Base-by-base conservation (phyloP, 2,797 vertebrate genomes). In the Mallotus villosus region DNA sequence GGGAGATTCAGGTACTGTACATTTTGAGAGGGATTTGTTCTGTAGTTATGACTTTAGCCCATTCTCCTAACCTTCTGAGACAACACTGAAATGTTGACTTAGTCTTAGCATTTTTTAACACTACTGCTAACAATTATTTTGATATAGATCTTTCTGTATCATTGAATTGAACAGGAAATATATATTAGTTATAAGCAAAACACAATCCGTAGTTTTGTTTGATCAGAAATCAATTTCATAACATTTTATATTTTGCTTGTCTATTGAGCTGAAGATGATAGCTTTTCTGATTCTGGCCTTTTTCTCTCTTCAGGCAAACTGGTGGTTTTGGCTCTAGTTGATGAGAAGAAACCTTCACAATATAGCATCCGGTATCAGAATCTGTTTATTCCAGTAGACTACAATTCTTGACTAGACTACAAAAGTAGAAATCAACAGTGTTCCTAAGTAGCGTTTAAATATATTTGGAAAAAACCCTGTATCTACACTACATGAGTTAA, bases 1-100 rank as follows among this genome's bases (percentile, higher is more conserved):
- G 85, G 96, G 96, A 77, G 97, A 99, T 49, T 94, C 95, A 85
- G 95, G 97, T 99, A 92, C 80, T 46, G 49, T 32, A 34, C 32
- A 34, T 6, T 34, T 34, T 34, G 11, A 46, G 41, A 46, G 41
- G 41, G 41, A 46, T 46, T 46, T 46, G 41, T 46, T 46, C 32
- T 22, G 17, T 25, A 24, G 21, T 22, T 12, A 60, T 60, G 12
- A 60, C 21, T 19, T 19, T 4, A 60, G 19, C 19, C 51, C 51
- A 55, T 7, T 55, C 51, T 17, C 51, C 19, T 55, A n/a, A 4
- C 1, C 6, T 55, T 55, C 12, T 2, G 41, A 14, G 41, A 46
- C 41, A 46, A 46, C 41, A 46, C 41, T 46, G 41, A 46, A 12
- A 46, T 14, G 9, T 46, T 46, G 9, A 46, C 9, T 12, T 46